Base-by-base conservation (phyloP, 1,140 invertebrate species). In the Drosophila ogumai region DNA sequence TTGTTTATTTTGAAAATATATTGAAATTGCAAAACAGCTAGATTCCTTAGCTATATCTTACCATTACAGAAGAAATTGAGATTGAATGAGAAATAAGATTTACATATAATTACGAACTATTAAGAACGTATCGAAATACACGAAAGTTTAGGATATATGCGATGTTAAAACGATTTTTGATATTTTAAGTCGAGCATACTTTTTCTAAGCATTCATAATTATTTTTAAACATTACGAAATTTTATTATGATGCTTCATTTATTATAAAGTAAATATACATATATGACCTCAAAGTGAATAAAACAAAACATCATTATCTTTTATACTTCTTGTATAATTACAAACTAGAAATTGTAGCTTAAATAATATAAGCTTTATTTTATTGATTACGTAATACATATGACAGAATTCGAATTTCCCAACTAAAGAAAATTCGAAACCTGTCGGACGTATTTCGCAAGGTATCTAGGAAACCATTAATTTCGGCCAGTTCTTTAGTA, bases 401-500 rank as follows among this genome's bases (percentile, higher is more conserved):
- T 5, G 25, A 5, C 25, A 25, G 25, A 28, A 28, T 28, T 28
- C 25, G 1, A 28, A 28, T 28, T 28, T 28, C 25, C 25, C 25
- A 6, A 6, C 25, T 28, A 28, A 28, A 28, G 25, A 0, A 28
- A 49, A 47, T 3, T 15, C 1, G 0, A 1, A 49, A 10, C 8
- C 15, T n/a, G 25, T 8, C 25, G 1, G 5, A 22, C 7, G 2
- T 10, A 22, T 38, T 54, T 36, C 32, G 32, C 6, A 10, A 61
- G 36, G 5, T 17, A 25, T 8, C 19, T 19, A 19, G 15, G 10
- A 38, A 49, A 32, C n/a, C 28, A 49, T 25, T 34, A 41, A 38
- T 28, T 22, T 32, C 19, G 52, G 46, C 44, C 52, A 58, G 44
- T 56, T 57, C n/a, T 25, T 34, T n/a, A n/a, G n/a, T n/a, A n/a